Evolutionary conservation across 2,113 vertebrate genomes (phyloP).

Genomic region (Lasiurus cinereus): DNA sequence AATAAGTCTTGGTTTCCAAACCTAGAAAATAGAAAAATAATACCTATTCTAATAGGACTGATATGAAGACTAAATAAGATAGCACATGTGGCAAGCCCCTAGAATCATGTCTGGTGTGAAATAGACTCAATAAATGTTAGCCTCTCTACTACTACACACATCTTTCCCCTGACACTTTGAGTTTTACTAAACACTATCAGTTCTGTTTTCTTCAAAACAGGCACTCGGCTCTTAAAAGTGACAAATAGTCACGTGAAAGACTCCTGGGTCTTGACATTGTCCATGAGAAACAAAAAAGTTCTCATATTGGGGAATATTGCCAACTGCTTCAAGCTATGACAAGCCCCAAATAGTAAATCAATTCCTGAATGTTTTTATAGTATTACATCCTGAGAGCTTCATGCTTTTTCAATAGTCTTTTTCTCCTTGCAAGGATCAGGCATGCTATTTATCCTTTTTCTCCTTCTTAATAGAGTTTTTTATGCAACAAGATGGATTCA

Average conservation of each 20-base stretch:
- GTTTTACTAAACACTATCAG: constrained; percentile 44
- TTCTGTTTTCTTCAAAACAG: constrained; percentile 60
- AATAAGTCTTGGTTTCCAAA: constrained; percentile 28
- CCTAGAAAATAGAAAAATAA: constrained; percentile 50
- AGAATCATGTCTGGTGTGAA: neutral
- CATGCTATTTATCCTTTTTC: constrained; percentile 11
- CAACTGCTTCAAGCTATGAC: constrained; percentile 55
- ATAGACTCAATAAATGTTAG: neutral
- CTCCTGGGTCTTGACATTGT: neutral
- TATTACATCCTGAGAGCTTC: constrained; percentile 36
- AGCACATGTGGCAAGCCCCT: neutral
- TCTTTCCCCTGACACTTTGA: constrained; percentile 20
- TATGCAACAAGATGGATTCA: constrained; percentile 66
- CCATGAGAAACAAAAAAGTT: constrained; percentile 58
- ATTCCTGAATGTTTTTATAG: constrained; percentile 53
- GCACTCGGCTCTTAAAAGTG: constrained; percentile 57
- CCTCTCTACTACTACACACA: neutral
- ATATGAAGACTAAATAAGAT: constrained; percentile 16
- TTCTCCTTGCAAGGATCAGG: constrained; percentile 22
- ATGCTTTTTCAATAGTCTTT: constrained; percentile 20
- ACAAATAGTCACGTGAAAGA: constrained; percentile 52
- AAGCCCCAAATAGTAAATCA: constrained; percentile 48
- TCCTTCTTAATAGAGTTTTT: constrained; percentile 43
- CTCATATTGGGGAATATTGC: constrained; percentile 14
- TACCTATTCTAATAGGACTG: neutral